These are phyloP conservation scores for Lasioglossum oenotherae DNA, from an alignment of 2,888 invertebrate genomes.

Conservation along the genomic window DNA sequence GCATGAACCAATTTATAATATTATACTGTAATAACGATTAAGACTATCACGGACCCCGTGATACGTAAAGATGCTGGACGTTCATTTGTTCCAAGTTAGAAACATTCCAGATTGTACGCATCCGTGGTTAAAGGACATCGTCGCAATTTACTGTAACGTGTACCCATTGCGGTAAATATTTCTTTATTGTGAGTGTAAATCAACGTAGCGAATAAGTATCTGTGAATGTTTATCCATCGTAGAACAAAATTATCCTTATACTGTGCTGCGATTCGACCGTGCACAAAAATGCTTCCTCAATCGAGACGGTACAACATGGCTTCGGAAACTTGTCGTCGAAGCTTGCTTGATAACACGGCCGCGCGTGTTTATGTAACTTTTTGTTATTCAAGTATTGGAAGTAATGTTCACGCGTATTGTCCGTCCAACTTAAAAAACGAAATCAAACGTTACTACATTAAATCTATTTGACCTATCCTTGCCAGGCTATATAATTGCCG, in stretches of 20 bases:
- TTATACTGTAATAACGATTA: conserved; percentile 8
- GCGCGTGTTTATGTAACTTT: not conserved
- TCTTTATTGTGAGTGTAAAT: conserved; percentile 18
- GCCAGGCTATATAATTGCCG: not conserved
- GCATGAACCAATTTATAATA: conserved; percentile 27
- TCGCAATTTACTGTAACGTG: conserved; percentile 11
- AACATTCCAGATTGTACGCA: conserved; percentile 14
- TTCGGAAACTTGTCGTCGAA: not conserved
- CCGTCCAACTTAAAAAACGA: not conserved
- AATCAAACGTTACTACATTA: not conserved
- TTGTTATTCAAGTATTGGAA: not conserved
- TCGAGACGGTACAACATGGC: conserved; percentile 19
- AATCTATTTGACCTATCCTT: not conserved
- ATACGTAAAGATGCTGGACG: conserved; percentile 11
- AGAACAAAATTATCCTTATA: conserved; percentile 13
- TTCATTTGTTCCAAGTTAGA: conserved; percentile 10
- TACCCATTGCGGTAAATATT: conserved; percentile 24
- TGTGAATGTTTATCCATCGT: conserved; percentile 19
- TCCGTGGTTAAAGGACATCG: conserved; percentile 2
- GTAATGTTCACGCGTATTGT: not conserved
- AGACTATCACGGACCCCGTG: not conserved
- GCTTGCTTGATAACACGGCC: not conserved
- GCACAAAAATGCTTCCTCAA: not conserved
- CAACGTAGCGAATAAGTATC: conserved; percentile 32
- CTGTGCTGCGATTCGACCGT: not conserved